Conservation (phyloP, 1,140 invertebrate genomes). For the Brachionus rotundiformis region DNA sequence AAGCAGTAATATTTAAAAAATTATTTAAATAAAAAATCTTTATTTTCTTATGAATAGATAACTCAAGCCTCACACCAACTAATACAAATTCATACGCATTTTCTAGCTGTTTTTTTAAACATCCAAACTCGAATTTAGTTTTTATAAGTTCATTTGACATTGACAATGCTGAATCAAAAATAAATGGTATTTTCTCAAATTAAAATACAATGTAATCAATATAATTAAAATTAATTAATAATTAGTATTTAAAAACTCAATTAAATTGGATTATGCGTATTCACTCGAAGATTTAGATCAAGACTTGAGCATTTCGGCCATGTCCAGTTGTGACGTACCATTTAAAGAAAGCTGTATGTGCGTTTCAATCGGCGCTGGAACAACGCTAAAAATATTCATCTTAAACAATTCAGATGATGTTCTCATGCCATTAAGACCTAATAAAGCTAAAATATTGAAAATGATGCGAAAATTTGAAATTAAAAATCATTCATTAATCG, state of each 20-base stretch:
- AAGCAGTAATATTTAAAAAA: not conserved
- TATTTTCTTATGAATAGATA: conserved; percentile 35
- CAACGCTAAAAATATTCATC: not conserved
- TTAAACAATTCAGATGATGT: not conserved
- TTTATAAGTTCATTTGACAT: conserved; percentile 42
- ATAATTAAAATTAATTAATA: not conserved
- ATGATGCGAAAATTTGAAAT: not conserved
- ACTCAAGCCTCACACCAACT: not conserved
- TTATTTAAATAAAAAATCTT: conserved; percentile 15
- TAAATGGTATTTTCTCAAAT: not conserved
- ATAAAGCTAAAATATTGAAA: conserved; percentile 22
- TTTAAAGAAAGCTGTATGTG: not conserved
- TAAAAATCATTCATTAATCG: not conserved
- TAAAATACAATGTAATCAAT: not conserved
- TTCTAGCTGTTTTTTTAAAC: conserved; percentile 1
- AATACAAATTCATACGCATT: conserved; percentile 10
- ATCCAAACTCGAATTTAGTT: not conserved
- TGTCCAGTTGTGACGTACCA: not conserved
- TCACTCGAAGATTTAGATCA: not conserved
- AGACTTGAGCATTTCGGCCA: not conserved
- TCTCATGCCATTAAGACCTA: not conserved
- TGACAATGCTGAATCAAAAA: conserved; percentile 7
- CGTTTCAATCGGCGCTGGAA: not conserved
- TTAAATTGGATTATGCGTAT: not conserved
- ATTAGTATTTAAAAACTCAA: conserved; percentile 14